Evolutionary conservation across 2,888 invertebrate genomes (phyloP).

Genomic region (Eupithecia vulgata): DNA sequence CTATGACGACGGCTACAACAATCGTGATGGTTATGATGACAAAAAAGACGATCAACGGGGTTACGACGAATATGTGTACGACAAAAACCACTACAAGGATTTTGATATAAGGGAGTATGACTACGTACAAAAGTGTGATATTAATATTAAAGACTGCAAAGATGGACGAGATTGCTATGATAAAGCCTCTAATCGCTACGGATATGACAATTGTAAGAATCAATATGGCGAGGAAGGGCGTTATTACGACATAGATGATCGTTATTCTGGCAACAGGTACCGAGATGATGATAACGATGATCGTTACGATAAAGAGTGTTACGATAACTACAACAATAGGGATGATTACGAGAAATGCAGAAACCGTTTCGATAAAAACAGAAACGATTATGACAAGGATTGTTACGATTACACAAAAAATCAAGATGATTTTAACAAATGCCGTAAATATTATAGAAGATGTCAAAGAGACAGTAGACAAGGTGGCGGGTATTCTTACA

Average conservation of each 20-base stretch:
- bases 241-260: conserved; percentile 26
- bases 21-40: neutral
- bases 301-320: neutral
- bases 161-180: conserved; percentile 33
- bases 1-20: too few relatives aligned
- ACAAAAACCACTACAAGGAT: conserved; percentile 1
- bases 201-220: conserved; percentile 26
- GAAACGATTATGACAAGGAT: conserved; percentile 19
- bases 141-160: conserved; percentile 17
- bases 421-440: conserved; percentile 19
- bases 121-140: conserved; percentile 27
- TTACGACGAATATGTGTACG: conserved; percentile 5
- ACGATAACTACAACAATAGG: conserved; percentile 9
- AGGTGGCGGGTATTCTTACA: conserved; percentile 17
- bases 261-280: conserved; percentile 13
- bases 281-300: neutral
- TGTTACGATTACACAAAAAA: conserved; percentile 24
- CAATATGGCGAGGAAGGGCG: conserved; percentile 26
- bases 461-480: conserved; percentile 7
- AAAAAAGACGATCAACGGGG: neutral
- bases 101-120: conserved; percentile 24
- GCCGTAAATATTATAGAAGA: conserved; percentile 24
- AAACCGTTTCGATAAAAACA: conserved; percentile 6
- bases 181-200: conserved; percentile 16
- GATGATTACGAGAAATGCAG: conserved; percentile 8